Base-by-base conservation (phyloP, 2,888 invertebrate genomes). In the Shargacucullia verbasci region DNA sequence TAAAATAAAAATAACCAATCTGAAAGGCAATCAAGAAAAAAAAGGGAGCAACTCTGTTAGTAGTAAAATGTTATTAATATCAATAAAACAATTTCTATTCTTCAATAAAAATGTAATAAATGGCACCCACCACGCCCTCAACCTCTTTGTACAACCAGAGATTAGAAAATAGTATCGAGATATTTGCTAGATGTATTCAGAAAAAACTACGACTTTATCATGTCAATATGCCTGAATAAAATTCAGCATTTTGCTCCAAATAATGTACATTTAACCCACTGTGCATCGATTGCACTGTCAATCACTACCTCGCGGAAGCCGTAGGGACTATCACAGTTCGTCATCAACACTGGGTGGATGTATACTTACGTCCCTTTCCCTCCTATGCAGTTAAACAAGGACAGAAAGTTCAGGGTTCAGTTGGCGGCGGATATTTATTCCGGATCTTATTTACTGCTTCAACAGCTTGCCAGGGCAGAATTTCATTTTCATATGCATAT, bases 371-470 rank as follows among this genome's bases (percentile, higher is more conserved):
- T 78, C 82, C 70, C 76, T 56, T 59, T 77, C 76, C 8, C 54
- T 52, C 74, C 0, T 44, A 59, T 31, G 48, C 41, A 40, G 60
- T 38, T 41, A 52, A 71, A 85, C 65, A 79, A 80, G 63, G 87
- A 85, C 44, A 65, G 59, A 54, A 13, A 14, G 54, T 39, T 63
- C 71, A 69, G 75, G 78, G 80, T 82, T 81, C 82, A 85, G 84
- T 83, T 83, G 79, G 82, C 62, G 71, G 83, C 68, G 89, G 89
- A 90, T 88, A 89, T 91, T 90, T 82, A 83, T 82, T 84, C 85
- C 88, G 90, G 90, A 87, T 86, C 87, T 86, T 88, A 89, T 90
- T 91, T 88, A 87, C 87, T 86, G 88, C 83, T 83, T 78, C 86
- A 84, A 85, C 85, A 85, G 85, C 81, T 82, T 83, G 81, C 76